Evolutionary conservation across 2,113 vertebrate species (phyloP).

Genomic region (Gopherus evgoodei): DNA sequence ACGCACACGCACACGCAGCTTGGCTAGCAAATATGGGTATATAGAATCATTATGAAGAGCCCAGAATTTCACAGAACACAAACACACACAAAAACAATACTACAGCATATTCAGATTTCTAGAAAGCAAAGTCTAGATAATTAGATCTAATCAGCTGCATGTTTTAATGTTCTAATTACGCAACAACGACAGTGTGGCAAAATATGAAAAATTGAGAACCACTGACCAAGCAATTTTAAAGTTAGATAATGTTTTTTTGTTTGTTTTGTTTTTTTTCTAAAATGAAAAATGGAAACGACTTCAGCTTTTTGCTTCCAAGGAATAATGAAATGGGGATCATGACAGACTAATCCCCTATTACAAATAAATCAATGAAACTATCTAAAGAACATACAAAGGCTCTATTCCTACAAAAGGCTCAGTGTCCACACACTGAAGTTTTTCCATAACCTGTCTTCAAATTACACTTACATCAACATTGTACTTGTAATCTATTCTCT

Average conservation of each 20-base stretch:
- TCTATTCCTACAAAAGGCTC: neutral
- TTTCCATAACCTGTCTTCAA: neutral
- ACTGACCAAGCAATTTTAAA: conserved; percentile 69
- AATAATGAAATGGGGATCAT: conserved; percentile 27
- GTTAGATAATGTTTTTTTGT: conserved; percentile 20
- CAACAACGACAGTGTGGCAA: neutral
- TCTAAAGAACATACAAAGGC: conserved; percentile 1
- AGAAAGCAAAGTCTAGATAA: conserved; percentile 11
- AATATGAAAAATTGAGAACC: conserved; percentile 32
- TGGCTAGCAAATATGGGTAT: neutral
- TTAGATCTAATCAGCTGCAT: conserved; percentile 33
- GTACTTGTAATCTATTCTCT: neutral
- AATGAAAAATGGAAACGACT: neutral
- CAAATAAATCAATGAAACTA: neutral
- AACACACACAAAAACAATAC: neutral
- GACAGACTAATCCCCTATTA: neutral
- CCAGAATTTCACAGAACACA: neutral
- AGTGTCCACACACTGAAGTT: neutral
- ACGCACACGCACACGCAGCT: neutral
- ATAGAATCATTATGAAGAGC: neutral
- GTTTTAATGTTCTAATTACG: conserved; percentile 37
- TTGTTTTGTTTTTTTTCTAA: neutral
- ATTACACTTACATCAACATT: neutral
- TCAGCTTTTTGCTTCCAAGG: neutral
- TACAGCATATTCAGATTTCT: neutral